Evolutionary conservation across 2,888 invertebrate species (phyloP).

Genomic region (Apomyelois bistriatella): DNA sequence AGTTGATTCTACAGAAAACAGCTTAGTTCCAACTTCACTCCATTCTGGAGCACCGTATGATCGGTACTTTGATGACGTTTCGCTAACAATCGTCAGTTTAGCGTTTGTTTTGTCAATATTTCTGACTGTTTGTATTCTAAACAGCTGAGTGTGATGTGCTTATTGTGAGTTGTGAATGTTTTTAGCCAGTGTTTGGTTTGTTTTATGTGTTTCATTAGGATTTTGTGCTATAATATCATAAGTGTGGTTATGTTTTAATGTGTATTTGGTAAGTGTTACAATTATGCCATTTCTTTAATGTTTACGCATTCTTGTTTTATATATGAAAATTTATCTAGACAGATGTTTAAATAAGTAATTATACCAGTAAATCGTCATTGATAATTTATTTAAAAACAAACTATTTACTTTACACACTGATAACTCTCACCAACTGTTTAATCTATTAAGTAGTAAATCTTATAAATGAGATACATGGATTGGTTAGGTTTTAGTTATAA

Average conservation of each 20-base stretch:
- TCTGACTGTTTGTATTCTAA: conserved; percentile 32
- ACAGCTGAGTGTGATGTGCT: conserved; percentile 22
- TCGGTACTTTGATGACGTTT: conserved; percentile 65
- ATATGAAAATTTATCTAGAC: not conserved
- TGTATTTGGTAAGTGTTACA: conserved; percentile 6
- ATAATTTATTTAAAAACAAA: not conserved
- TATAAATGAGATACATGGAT: conserved; percentile 13
- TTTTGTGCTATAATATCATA: conserved; percentile 12
- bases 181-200: conserved; percentile 14
- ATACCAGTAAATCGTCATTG: not conserved
- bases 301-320: too few relatives aligned
- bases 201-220: not conserved
- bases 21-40: conserved; percentile 57
- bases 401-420: not conserved
- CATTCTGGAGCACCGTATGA: conserved; percentile 52
- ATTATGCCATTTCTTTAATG: not conserved
- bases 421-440: not conserved
- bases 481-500: conserved; percentile 34
- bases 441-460: not conserved
- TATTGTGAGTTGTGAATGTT: conserved; percentile 30
- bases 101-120: conserved; percentile 70
- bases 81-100: conserved; percentile 51
- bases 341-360: not conserved
- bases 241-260: conserved; percentile 19
- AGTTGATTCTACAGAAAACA: conserved; percentile 39